These are phyloP conservation scores for Teleogryllus occipitalis DNA, from an alignment of 1,140 invertebrate species.

Conservation along the genomic window DNA sequence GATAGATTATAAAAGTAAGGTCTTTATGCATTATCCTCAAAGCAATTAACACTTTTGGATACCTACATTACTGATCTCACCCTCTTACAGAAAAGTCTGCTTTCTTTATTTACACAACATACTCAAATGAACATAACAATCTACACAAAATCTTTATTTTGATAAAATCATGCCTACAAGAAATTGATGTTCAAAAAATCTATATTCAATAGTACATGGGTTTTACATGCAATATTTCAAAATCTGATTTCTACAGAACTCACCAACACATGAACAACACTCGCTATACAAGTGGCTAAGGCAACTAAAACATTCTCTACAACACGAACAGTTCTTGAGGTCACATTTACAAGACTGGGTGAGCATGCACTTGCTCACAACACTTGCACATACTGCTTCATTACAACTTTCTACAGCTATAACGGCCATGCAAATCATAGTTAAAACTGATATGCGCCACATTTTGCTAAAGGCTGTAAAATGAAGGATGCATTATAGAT, in stretches of 20 bases:
- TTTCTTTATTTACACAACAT: neutral
- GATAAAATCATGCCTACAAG: neutral
- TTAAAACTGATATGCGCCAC: neutral
- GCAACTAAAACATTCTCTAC: constrained; percentile 85
- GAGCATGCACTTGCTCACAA: constrained; percentile 92
- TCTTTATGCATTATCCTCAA: neutral
- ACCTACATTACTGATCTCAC: neutral
- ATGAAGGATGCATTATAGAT: neutral
- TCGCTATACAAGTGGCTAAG: constrained; percentile 81
- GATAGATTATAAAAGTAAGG: neutral
- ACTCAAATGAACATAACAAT: neutral
- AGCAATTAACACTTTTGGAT: neutral
- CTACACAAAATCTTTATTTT: neutral
- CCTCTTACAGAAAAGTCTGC: neutral
- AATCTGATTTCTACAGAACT: constrained; percentile 32
- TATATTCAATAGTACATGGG: neutral
- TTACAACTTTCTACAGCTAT: constrained; percentile 49
- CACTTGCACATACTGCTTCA: constrained; percentile 83
- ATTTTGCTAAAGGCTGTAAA: neutral
- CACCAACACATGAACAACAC: constrained; percentile 92
- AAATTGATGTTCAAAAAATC: constrained; percentile 11
- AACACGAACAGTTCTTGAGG: constrained; percentile 82
- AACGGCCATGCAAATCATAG: neutral
- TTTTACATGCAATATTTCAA: neutral
- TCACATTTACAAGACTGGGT: constrained; percentile 94